These are phyloP conservation scores for Tanytarsus gracilentus DNA, from an alignment of 2,888 invertebrate species.

Conservation along the genomic window DNA sequence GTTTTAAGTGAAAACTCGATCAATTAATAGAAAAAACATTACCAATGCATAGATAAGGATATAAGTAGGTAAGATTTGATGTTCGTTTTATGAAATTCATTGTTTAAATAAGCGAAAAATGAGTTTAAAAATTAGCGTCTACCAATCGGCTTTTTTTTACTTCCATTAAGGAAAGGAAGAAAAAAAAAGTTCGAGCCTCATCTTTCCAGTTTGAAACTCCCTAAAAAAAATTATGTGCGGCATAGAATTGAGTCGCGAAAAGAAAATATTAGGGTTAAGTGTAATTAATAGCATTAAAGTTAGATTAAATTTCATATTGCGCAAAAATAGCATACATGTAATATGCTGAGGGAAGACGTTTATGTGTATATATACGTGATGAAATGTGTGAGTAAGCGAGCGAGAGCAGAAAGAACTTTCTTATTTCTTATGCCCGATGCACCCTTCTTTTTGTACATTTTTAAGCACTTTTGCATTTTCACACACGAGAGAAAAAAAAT, in stretches of 20 bases:
- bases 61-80: slow-evolving; percentile 15
- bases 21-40: slow-evolving; percentile 2
- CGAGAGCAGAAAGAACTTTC: no score
- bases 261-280: no score
- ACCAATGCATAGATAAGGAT: neutral
- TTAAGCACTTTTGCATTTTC: slow-evolving; percentile 25
- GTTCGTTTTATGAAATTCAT: neutral
- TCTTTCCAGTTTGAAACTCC: slow-evolving; percentile 27
- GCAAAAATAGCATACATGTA: no score
- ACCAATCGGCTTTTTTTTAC: slow-evolving; percentile 18
- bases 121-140: slow-evolving; percentile 21
- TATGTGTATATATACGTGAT: no score
- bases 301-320: no score
- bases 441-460: neutral
- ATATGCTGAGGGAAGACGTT: no score
- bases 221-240: slow-evolving; percentile 28
- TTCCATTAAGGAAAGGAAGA: slow-evolving; percentile 25
- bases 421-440: neutral
- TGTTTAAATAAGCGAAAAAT: neutral
- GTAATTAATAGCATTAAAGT: no score
- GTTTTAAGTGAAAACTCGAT: slow-evolving; percentile 18
- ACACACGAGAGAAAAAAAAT: slow-evolving; percentile 17
- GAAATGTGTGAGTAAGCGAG: no score
- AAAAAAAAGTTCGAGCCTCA: slow-evolving; percentile 5
- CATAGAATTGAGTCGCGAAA: no score